phyloP scores from a whole-genome alignment of 1,140 invertebrate genomes.

The Octopus bimaculoides region DNA sequence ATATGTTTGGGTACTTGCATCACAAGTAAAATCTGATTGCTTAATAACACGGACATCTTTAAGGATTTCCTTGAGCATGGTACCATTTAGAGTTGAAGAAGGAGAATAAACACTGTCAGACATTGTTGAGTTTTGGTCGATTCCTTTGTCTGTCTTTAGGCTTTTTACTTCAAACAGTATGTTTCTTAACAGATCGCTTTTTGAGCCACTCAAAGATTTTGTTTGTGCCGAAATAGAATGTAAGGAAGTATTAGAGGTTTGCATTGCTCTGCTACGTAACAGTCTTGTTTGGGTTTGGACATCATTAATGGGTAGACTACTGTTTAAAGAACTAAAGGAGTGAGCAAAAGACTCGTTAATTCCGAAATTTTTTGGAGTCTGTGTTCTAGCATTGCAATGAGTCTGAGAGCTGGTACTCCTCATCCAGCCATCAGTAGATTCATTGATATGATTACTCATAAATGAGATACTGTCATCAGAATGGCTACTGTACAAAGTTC shows the following conservation, averaged over 20 bases:
- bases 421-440: conserved; percentile 13
- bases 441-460: not conserved
- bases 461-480: not conserved
- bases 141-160: conserved; percentile 43
- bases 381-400: conserved; percentile 43
- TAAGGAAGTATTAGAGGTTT: conserved; percentile 41
- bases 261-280: conserved; percentile 26
- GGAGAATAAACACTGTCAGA: conserved; percentile 32
- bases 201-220: conserved; percentile 28
- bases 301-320: not conserved
- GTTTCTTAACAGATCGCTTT: conserved; percentile 37
- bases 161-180: conserved; percentile 48
- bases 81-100: conserved; percentile 34
- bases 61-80: conserved; percentile 36
- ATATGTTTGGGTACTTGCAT: conserved; percentile 39
- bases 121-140: conserved; percentile 27
- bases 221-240: conserved; percentile 44
- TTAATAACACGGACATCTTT: conserved; percentile 38
- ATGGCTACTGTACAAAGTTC: not conserved
- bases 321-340: not conserved
- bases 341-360: conserved; percentile 21
- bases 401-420: conserved; percentile 44
- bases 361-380: conserved; percentile 39
- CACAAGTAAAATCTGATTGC: conserved; percentile 33
- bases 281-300: conserved; percentile 38